Base-by-base conservation (phyloP, 2,797 vertebrate species). In the Podarcis siculus region DNA sequence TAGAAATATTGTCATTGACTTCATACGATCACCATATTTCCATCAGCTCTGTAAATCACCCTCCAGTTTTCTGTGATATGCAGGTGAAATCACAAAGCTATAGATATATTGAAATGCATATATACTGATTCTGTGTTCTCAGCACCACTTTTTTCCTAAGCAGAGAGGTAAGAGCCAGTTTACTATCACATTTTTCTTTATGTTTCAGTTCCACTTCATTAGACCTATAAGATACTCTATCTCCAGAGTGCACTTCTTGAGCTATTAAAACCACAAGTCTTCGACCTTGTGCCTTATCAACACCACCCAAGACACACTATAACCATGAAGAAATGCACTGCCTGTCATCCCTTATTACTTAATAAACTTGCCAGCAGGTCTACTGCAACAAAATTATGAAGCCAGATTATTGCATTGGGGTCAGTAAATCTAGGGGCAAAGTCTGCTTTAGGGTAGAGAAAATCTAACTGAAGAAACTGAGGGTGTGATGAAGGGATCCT, bases 321-420 rank as follows among this genome's bases (percentile, higher is more conserved):
- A 95, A 94, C 87, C 82, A 93, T 82, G 80, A 78, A 93, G 90
- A 93, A 95, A 92, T 87, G 90, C 90, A 89, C 87, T 90, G 89
- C 83, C 87, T 93, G 92, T 95, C 90, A 89, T 92, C 80, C 67
- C 89, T 94, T 95, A 93, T 91, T 93, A 92, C 94, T 93, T 91
- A 94, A 94, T 94, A 95, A 95, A 92, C 83, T 93, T 93, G 90
- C 93, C 88, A 92, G 86, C 69, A 91, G 90, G 91, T 83, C 83
- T 93, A 82, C 64, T 86, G 82, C 90, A 93, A 92, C 80, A 94
- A 79, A 95, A 92, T 95, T 95, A 95, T 92, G 87, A 95, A 92
- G 88, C 88, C 81, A 89, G 90, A 92, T 67, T 90, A 94, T 89
- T 89, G 86, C 89, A 89, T 82, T 89, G 89, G 79, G 87, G 89